Evolutionary conservation across 1,140 invertebrate species (phyloP).

Genomic region (Acromyrmex echinatior): DNA sequence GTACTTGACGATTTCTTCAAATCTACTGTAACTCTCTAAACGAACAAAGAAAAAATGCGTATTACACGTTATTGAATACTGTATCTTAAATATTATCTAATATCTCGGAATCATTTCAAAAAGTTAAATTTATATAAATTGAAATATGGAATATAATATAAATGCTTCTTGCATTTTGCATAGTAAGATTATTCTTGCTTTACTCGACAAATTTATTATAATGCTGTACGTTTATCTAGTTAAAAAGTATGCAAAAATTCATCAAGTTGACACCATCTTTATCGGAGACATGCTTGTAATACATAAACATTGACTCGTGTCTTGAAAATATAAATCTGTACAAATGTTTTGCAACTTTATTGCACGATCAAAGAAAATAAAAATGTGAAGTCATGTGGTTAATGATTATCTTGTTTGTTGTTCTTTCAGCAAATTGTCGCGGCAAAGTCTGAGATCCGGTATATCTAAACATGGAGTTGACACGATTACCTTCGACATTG

Average conservation of each 20-base stretch:
- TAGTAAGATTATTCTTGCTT: not conserved
- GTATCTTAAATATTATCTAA: not conserved
- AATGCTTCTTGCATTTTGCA: not conserved
- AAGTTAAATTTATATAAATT: not conserved
- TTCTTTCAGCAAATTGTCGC: conserved; percentile 62
- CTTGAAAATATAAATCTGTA: conserved; percentile 21
- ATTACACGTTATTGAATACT: not conserved
- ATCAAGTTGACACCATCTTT: not conserved
- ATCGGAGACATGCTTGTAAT: not conserved
- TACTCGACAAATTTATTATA: not conserved
- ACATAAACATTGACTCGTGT: not conserved
- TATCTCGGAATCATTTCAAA: not conserved
- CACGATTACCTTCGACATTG: conserved; percentile 65
- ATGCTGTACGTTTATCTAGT: not conserved
- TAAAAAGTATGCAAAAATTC: not conserved
- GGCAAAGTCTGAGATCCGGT: conserved; percentile 3
- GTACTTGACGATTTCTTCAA: not conserved
- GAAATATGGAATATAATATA: not conserved
- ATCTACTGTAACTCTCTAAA: not conserved
- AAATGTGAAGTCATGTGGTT: not conserved
- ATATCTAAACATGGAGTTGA: conserved; percentile 59
- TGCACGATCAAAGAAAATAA: not conserved
- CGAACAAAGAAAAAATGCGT: not conserved
- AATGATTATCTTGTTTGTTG: not conserved
- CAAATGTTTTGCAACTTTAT: not conserved